Evolutionary conservation across 2,888 invertebrate genomes (phyloP), one percentile per base, ranked within the genome.

Genomic region (Salpingus planirostris): DNA sequence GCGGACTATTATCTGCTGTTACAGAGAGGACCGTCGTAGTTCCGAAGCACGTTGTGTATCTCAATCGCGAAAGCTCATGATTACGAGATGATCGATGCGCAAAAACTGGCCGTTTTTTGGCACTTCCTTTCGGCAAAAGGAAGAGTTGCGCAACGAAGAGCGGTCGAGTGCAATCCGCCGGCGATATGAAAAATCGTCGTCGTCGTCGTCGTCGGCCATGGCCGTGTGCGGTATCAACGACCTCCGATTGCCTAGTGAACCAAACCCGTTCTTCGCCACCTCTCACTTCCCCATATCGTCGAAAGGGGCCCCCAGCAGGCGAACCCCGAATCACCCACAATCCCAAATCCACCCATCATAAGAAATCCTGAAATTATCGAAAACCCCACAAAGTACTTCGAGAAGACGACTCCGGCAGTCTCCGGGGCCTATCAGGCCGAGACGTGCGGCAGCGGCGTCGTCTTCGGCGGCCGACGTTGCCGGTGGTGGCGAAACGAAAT

Each of bases 201-300:
- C n/a, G n/a, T n/a, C 29, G 21, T 10, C 22, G 12, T 24, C 31
- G 26, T 11, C 31, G 31, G 25, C 22, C 26, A 25, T 32, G 24
- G 52, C 50, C 46, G 50, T 51, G 48, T 53, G 54, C 43, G 58
- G 62, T 56, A 59, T 61, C 64, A 65, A 65, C 60, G 64, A 65
- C 64, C 64, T 64, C 61, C 50, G 49, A 56, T 64, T 62, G 64
- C 64, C 64, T 62, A 64, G 61, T 64, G 63, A 62, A 62, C 62
- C 60, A 60, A 62, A 64, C 63, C 57, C 60, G 61, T 55, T 55
- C 59, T 43, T 52, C 50, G 5, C 10, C 23, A 8, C 23, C 11
- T 23, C 23, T 8, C 23, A 8, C 18, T 18, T 18, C 18, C 18
- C 18, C 18, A n/a, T n/a, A n/a, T n/a, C n/a, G n/a, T n/a, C n/a